phyloP scores from a whole-genome alignment of 2,888 invertebrate species.

The Prenolepis imparis region DNA sequence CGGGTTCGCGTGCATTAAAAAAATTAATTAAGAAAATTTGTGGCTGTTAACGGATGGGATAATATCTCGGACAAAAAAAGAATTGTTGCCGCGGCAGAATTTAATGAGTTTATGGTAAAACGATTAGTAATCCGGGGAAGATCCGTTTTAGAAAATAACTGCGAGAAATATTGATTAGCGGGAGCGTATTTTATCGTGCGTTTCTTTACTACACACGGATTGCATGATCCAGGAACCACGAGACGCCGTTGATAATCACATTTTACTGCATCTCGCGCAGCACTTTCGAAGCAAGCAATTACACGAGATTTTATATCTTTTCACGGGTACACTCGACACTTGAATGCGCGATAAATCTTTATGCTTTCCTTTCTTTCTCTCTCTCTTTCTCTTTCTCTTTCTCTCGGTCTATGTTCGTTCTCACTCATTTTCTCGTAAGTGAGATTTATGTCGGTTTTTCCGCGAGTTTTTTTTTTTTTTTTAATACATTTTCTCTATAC shows the following conservation, averaged over 20 bases:
- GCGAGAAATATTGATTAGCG: constrained; percentile 19
- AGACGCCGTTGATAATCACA: constrained; percentile 35
- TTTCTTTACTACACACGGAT: background rate
- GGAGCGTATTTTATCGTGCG: background rate
- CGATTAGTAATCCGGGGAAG: background rate
- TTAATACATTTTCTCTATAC: background rate
- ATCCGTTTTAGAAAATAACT: background rate
- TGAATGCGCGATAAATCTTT: constrained; percentile 61
- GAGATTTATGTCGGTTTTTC: constrained; percentile 61
- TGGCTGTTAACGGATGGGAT: constrained; percentile 3
- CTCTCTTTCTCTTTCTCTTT: background rate
- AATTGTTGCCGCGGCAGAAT: background rate
- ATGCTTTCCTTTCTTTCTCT: constrained; percentile 12
- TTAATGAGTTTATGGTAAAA: constrained; percentile 4
- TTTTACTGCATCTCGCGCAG: constrained; percentile 23
- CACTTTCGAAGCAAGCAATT: constrained; percentile 40
- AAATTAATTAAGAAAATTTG: constrained; percentile 51
- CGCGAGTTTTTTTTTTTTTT: constrained; percentile 34
- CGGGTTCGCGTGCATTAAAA: constrained; percentile 10
- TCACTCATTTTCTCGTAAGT: constrained; percentile 59
- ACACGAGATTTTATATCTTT: constrained; percentile 59
- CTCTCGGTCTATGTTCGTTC: background rate
- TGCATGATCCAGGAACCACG: background rate
- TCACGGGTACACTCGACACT: constrained; percentile 28
- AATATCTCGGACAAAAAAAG: background rate